Conservation (phyloP, 1,140 invertebrate genomes). For the Lasioglossum baleicum region DNA sequence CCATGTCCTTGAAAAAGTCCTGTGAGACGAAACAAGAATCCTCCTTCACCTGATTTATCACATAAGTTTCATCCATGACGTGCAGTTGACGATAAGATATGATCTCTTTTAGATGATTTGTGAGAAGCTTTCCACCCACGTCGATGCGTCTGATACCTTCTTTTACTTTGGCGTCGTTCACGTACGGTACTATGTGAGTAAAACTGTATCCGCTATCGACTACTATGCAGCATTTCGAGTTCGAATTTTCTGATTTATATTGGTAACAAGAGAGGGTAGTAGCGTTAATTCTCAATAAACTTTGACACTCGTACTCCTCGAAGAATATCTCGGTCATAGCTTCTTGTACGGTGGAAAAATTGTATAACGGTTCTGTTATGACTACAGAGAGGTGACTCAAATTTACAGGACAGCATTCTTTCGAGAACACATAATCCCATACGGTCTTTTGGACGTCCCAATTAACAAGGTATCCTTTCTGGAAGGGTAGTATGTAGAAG, state of each 20-base stretch:
- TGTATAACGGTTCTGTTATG: constrained; percentile 96
- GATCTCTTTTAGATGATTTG: constrained; percentile 99
- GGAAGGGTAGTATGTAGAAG: constrained; percentile 96
- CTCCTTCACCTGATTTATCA: constrained; percentile 99
- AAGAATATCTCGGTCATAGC: constrained; percentile 97
- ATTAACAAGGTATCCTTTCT: constrained; percentile 97
- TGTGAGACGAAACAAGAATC: constrained; percentile 96
- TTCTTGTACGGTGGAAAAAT: constrained; percentile 96
- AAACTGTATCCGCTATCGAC: constrained; percentile 98
- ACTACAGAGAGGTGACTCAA: constrained; percentile 90
- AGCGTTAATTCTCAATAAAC: constrained; percentile 90
- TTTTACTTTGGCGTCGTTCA: constrained; percentile 92
- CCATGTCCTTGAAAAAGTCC: constrained; percentile 93
- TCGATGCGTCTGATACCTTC: constrained; percentile 92
- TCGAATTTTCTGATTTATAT: constrained; percentile 82
- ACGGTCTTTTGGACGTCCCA: constrained; percentile 97
- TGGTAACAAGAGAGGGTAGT: constrained; percentile 85
- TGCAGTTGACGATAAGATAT: constrained; percentile 98
- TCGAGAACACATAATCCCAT: constrained; percentile 97
- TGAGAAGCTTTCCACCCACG: constrained; percentile 97
- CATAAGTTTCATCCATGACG: constrained; percentile 99
- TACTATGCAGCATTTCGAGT: constrained; percentile 89
- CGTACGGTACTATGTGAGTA: constrained; percentile 96
- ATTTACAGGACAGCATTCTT: constrained; percentile 90
- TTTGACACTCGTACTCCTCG: constrained; percentile 97